Evolutionary conservation across 2,888 invertebrate species (phyloP).

Genomic region (Tinea pellionella): DNA sequence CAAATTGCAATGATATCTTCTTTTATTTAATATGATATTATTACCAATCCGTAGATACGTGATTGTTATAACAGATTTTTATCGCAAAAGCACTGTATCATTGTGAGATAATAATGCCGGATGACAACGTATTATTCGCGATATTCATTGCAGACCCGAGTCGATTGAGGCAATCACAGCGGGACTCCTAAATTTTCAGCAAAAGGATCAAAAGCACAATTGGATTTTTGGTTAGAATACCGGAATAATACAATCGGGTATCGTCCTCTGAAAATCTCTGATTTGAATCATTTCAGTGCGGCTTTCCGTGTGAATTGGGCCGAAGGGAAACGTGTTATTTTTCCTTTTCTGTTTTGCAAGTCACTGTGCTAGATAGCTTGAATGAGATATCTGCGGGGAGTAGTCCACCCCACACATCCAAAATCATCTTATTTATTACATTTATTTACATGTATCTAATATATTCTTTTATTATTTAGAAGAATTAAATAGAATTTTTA

Average conservation of each 20-base stretch:
- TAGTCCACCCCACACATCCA: neutral
- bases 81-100: slow-evolving; percentile 63
- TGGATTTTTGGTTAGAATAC: slow-evolving; percentile 68
- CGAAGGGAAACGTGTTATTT: slow-evolving; percentile 42
- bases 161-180: slow-evolving; percentile 63
- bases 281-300: slow-evolving; percentile 63
- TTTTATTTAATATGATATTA: slow-evolving; percentile 35
- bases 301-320: slow-evolving; percentile 55
- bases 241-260: slow-evolving; percentile 68
- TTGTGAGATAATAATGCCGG: slow-evolving; percentile 66
- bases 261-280: slow-evolving; percentile 61
- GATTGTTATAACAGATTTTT: slow-evolving; percentile 4
- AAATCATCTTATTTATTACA: neutral
- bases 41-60: slow-evolving; percentile 2
- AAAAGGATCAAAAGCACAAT: slow-evolving; percentile 60
- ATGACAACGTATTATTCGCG: slow-evolving; percentile 67
- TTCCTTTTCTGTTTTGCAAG: slow-evolving; percentile 32
- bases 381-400: slow-evolving; percentile 25
- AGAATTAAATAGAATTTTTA: no score
- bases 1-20: slow-evolving; percentile 46
- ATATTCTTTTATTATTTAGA: no score
- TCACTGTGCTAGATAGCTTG: slow-evolving; percentile 30
- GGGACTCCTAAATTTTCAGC: slow-evolving; percentile 53
- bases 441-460: neutral
- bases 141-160: slow-evolving; percentile 46